These are phyloP conservation scores for Fopius arisanus DNA, from an alignment of 1,140 invertebrate genomes.

Conservation along the genomic window DNA sequence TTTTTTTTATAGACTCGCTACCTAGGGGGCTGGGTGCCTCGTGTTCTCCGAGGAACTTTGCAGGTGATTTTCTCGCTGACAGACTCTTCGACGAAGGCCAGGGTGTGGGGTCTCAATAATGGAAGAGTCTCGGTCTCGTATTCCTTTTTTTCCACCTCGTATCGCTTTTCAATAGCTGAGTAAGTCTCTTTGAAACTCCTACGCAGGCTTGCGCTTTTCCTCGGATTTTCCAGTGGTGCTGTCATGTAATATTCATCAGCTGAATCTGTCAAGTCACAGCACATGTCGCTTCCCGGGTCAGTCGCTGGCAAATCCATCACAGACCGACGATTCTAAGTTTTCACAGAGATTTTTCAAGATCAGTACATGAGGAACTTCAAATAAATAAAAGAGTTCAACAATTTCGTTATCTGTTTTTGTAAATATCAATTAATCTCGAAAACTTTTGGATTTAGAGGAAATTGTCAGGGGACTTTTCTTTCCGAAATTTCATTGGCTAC, in stretches of 20 bases:
- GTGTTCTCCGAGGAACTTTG: slow-evolving; percentile 60
- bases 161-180: not conserved
- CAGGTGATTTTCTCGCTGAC: slow-evolving; percentile 50
- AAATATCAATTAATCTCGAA: too few relatives aligned
- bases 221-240: slow-evolving; percentile 11
- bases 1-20: slow-evolving; percentile 35
- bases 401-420: too few relatives aligned
- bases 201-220: slow-evolving; percentile 30
- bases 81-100: slow-evolving; percentile 65
- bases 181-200: slow-evolving; percentile 17
- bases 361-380: too few relatives aligned
- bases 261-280: slow-evolving; percentile 58
- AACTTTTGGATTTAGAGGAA: too few relatives aligned
- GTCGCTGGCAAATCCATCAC: slow-evolving; percentile 65
- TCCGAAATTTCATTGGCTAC: too few relatives aligned
- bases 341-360: not conserved
- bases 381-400: too few relatives aligned
- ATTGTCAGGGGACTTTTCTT: too few relatives aligned
- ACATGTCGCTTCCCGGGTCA: slow-evolving; percentile 67
- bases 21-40: slow-evolving; percentile 62
- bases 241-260: slow-evolving; percentile 58
- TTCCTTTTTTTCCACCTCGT: slow-evolving; percentile 25
- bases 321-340: slow-evolving; percentile 48
- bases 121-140: slow-evolving; percentile 13
- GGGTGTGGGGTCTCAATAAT: slow-evolving; percentile 62